A percentile compares a stretch with the other conserved stretches of the same genome.
Conservation (phyloP, 2,113 vertebrate genomes). For the Colinus virginianus region DNA sequence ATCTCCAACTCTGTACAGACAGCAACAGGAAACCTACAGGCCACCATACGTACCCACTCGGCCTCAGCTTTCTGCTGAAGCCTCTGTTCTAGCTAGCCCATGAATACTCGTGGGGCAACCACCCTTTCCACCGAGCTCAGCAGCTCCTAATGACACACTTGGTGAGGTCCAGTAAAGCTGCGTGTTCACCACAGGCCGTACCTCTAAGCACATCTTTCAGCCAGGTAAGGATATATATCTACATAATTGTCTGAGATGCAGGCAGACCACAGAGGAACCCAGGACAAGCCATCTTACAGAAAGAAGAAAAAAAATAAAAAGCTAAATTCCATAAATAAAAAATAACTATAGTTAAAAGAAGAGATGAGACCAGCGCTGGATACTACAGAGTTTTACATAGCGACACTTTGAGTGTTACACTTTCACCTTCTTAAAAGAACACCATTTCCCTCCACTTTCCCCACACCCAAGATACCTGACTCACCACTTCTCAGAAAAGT, state of each 20-base stretch:
- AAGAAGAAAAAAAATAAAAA: background rate
- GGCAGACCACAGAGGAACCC: background rate
- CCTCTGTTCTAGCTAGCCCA: background rate
- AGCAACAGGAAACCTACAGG: background rate
- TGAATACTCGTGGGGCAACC: slow-evolving; percentile 28
- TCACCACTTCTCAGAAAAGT: background rate
- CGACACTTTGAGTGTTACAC: background rate
- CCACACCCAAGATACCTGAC: background rate
- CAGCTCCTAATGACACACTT: slow-evolving; percentile 34
- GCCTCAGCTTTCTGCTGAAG: slow-evolving; percentile 5
- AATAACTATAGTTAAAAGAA: background rate
- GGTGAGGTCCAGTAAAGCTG: background rate
- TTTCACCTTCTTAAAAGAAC: background rate
- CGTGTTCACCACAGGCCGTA: background rate
- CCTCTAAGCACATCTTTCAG: background rate
- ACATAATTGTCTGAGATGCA: background rate
- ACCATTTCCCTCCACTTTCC: background rate
- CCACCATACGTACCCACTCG: slow-evolving; percentile 1
- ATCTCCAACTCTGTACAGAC: background rate
- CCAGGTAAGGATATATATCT: background rate
- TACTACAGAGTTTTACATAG: background rate
- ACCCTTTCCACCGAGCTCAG: background rate
- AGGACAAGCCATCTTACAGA: background rate
- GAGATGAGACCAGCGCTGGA: background rate
- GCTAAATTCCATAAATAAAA: background rate